These are phyloP conservation scores for Okapia johnstoni DNA, from an alignment of 2,113 vertebrate genomes.

Conservation along the genomic window DNA sequence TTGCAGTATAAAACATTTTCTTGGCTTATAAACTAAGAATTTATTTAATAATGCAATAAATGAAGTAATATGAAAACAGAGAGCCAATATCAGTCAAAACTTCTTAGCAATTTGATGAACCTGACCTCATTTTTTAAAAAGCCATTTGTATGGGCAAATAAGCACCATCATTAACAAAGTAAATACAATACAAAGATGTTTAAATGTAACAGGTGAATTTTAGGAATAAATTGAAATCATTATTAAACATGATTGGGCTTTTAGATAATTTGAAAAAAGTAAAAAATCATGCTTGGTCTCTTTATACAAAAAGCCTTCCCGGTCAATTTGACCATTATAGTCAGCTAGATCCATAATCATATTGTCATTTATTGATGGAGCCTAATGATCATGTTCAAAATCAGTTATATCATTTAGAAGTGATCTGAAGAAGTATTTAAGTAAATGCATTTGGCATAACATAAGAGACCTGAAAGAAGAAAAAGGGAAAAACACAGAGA, in stretches of 20 bases:
- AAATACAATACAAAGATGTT: not conserved
- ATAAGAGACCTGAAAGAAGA: not conserved
- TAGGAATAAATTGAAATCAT: not conserved
- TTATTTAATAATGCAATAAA: constrained; percentile 68
- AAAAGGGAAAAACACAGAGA: not conserved
- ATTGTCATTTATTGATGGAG: not conserved
- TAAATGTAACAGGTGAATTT: not conserved
- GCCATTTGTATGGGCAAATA: not conserved
- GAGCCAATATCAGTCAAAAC: constrained; percentile 40
- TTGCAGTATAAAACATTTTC: constrained; percentile 57
- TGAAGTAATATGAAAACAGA: constrained; percentile 62
- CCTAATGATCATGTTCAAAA: not conserved
- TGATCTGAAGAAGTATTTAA: not conserved
- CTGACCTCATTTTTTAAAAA: constrained; percentile 17
- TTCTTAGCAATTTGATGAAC: not conserved
- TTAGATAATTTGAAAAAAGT: not conserved
- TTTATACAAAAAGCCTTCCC: not conserved
- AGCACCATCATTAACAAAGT: not conserved
- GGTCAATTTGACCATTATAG: not conserved
- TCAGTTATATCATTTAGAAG: not conserved
- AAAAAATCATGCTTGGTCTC: not conserved
- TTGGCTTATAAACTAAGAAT: constrained; percentile 55
- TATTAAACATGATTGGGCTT: not conserved
- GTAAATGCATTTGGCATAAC: not conserved
- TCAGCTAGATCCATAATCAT: not conserved